A percentile compares a stretch with the other conserved stretches of the same genome.
Conservation (phyloP, 2,113 vertebrate genomes). For the Haliaeetus leucogaster region DNA sequence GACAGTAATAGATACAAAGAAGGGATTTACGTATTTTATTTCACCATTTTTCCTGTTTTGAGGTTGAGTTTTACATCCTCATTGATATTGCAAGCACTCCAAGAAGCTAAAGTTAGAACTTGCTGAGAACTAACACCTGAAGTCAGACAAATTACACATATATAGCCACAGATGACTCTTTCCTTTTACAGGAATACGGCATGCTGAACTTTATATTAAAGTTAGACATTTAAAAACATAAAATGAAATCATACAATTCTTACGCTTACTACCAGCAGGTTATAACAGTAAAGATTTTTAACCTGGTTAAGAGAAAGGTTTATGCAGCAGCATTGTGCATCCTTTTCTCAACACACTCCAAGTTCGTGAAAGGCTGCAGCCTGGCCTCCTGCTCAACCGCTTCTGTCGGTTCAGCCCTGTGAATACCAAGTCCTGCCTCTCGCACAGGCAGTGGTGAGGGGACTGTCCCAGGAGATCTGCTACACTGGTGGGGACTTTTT, state of each 20-base stretch:
- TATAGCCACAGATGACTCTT: neutral
- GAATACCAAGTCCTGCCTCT: neutral
- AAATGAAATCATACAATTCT: neutral
- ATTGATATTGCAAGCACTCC: neutral
- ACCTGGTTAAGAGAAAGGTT: neutral
- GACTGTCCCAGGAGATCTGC: neutral
- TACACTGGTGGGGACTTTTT: neutral
- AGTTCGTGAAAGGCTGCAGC: neutral
- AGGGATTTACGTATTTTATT: neutral
- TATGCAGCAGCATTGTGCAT: no score
- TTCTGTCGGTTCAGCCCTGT: neutral
- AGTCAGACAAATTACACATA: neutral
- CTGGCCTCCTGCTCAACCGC: neutral
- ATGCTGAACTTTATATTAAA: neutral
- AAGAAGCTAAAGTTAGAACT: neutral
- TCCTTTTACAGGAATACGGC: neutral
- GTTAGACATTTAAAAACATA: neutral
- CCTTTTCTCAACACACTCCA: neutral
- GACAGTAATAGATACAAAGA: neutral
- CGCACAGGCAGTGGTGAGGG: fast-evolving
- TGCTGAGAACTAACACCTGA: neutral
- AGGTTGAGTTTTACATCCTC: neutral
- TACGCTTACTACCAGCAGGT: neutral
- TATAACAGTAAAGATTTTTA: neutral
- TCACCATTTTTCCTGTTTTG: neutral